Base-by-base conservation (phyloP, 2,113 vertebrate species). In the Urocolius indicus region DNA sequence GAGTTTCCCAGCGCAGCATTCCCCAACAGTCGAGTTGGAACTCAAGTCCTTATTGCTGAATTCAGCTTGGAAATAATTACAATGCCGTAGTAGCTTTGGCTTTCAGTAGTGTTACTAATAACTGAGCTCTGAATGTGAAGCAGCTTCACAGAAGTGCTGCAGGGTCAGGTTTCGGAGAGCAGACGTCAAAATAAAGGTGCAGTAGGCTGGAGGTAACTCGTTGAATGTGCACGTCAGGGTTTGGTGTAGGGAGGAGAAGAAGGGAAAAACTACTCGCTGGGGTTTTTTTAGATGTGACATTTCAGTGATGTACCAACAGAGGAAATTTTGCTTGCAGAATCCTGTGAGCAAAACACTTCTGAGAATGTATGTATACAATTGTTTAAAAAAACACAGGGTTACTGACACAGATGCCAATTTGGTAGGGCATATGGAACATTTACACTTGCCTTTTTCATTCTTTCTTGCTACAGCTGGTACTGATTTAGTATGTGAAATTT, bases 401-500 rank as follows among this genome's bases (percentile, higher is more conserved):
- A 98, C 98, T 98, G 98, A 98, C 98, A 98, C 98, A 98, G 98
- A 98, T 98, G 98, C 98, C 98, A 97, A 98, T 98, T 98, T 98
- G 98, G 97, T 98, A 97, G 98, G 98, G 98, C 98, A 98, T 98
- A 98, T 98, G 98, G 98, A 98, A 98, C 98, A 98, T 98, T 98
- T 98, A 98, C 98, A 98, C 97, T 98, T 98, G 98, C 97, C 98
- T 98, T 98, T 98, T 98, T 98, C 98, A 98, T 98, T 97, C 98
- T 98, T 98, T 63, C 98, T 98, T 97, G 98, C 98, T 98, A 98
- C 98, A 98, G 98, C 98, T 98, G 98, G 98, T 98, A 98, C 98
- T 98, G 98, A 98, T 98, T 98, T 98, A 98, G 98, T 98, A 98
- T 98, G 98, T 98, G 98, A 98, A 98, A 98, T 98, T 98, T 98